These are phyloP conservation scores for Xiphorhynchus erythropygius DNA, from an alignment of 2,797 vertebrate species.

Conservation along the genomic window DNA sequence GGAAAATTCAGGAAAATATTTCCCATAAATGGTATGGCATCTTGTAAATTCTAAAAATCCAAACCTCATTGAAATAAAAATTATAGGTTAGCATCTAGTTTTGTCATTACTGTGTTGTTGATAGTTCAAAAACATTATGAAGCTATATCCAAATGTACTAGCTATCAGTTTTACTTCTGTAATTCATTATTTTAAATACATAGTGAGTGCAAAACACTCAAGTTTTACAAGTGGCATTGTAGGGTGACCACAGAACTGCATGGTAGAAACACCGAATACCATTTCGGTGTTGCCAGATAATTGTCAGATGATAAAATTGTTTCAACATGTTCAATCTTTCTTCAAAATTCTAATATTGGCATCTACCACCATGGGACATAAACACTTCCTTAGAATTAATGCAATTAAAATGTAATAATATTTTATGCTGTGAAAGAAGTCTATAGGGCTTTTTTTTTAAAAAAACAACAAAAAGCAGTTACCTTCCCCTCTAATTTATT, in stretches of 20 bases:
- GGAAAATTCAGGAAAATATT: not conserved
- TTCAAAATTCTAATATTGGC: not conserved
- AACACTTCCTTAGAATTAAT: not conserved
- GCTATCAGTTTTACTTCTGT: not conserved
- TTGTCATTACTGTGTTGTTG: not conserved
- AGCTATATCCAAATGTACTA: not conserved
- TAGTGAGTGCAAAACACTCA: not conserved
- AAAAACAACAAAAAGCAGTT: not conserved
- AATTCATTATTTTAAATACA: not conserved
- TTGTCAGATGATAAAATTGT: not conserved
- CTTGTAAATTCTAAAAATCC: not conserved
- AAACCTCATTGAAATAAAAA: not conserved
- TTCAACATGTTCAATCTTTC: not conserved
- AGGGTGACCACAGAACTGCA: not conserved
- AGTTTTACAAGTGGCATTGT: not conserved
- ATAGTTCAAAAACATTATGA: not conserved
- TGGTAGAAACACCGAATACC: not conserved
- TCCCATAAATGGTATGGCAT: not conserved
- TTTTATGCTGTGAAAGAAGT: not conserved
- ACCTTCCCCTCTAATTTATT: not conserved
- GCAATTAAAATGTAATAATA: not conserved
- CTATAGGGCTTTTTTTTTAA: fast-evolving
- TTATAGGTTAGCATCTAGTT: not conserved
- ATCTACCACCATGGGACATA: not conserved
- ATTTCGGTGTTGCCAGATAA: not conserved